Conservation (phyloP, 2,113 vertebrate species). For the Heloderma charlesbogerti region DNA sequence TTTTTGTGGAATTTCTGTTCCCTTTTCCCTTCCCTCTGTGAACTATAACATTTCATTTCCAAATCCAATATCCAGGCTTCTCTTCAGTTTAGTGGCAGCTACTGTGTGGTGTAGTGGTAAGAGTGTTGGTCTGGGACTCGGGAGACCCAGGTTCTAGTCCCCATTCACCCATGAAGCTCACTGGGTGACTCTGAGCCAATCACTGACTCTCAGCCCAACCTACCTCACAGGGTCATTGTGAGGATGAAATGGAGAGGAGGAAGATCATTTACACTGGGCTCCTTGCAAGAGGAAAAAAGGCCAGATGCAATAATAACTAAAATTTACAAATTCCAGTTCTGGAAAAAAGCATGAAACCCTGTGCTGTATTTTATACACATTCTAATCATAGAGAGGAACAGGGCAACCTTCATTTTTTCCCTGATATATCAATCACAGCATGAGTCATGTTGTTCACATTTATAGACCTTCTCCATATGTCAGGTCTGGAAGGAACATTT, state of each 20-base stretch:
- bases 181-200: too few relatives aligned
- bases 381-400: conserved; percentile 10
- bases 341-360: conserved; percentile 23
- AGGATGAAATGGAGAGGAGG: too few relatives aligned
- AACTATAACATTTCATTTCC: conserved; percentile 30
- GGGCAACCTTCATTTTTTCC: neutral
- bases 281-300: too few relatives aligned
- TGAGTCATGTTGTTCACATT: neutral
- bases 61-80: conserved; percentile 12
- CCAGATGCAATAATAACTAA: too few relatives aligned
- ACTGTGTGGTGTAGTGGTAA: too few relatives aligned
- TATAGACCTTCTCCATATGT: neutral
- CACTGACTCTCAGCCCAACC: too few relatives aligned
- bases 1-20: conserved; percentile 42
- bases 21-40: conserved; percentile 21
- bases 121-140: too few relatives aligned
- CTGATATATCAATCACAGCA: neutral
- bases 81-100: neutral
- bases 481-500: neutral
- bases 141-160: too few relatives aligned
- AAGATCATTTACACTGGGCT: too few relatives aligned
- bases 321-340: conserved; percentile 50
- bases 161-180: too few relatives aligned
- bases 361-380: conserved; percentile 11
- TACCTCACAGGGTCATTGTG: too few relatives aligned